These are phyloP conservation scores for Acanthornis magna DNA, from an alignment of 2,797 vertebrate species.

Conservation along the genomic window DNA sequence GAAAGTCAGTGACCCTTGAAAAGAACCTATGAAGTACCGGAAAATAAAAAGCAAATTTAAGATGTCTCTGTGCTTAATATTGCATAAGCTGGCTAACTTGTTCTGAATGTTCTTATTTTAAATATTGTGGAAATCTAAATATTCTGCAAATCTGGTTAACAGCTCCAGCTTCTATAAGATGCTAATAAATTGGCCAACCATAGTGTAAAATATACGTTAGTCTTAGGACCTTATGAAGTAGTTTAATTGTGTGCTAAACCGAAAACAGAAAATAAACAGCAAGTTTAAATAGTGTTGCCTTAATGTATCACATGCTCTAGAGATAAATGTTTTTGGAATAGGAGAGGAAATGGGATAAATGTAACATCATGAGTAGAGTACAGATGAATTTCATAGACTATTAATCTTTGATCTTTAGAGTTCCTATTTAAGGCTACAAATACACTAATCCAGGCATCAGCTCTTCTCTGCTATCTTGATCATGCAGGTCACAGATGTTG, in stretches of 20 bases:
- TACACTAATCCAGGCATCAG: slow-evolving; percentile 1
- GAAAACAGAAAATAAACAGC: neutral
- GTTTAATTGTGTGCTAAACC: neutral
- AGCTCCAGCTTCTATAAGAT: neutral
- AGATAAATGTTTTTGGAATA: neutral
- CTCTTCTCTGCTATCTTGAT: neutral
- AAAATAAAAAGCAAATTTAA: neutral
- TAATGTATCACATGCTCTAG: neutral
- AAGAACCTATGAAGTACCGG: neutral
- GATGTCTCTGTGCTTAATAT: neutral
- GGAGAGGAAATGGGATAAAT: neutral
- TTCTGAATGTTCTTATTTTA: neutral
- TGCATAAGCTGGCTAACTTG: neutral
- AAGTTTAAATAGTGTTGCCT: neutral
- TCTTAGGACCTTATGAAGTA: neutral
- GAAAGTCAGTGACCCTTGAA: neutral
- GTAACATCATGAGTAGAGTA: neutral
- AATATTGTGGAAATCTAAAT: neutral
- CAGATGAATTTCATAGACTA: neutral
- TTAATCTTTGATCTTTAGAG: slow-evolving; percentile 35
- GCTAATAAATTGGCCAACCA: neutral
- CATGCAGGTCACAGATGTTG: slow-evolving; percentile 44
- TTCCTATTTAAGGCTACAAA: neutral
- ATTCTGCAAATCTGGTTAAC: neutral
- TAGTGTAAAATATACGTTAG: neutral